These are phyloP conservation scores for Otolemur crassicaudatus DNA, from an alignment of 2,797 vertebrate species.

Conservation along the genomic window DNA sequence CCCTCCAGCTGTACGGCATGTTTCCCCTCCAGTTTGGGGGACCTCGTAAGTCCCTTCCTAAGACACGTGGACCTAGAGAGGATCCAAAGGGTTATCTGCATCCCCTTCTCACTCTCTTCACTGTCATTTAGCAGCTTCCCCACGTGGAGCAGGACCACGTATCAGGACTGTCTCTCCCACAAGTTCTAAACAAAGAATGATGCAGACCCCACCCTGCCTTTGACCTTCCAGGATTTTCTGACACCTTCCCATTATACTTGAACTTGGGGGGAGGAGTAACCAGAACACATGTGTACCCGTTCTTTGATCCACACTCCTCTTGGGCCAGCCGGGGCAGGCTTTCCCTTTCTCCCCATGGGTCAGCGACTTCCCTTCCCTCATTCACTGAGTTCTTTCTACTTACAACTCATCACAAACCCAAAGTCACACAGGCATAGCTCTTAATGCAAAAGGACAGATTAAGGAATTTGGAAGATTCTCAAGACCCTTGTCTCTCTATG, in stretches of 20 bases:
- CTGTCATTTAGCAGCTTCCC: not conserved
- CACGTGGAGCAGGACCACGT: not conserved
- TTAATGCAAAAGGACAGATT: slow-evolving; percentile 12
- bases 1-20: fast-evolving
- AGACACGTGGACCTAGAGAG: not conserved
- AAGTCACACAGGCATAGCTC: not conserved
- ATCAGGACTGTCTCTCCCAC: not conserved
- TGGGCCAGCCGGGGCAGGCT: not conserved
- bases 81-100: not conserved
- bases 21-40: not conserved
- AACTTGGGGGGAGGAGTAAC: not conserved
- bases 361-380: not conserved
- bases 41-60: not conserved
- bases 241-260: not conserved
- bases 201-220: not conserved
- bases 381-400: not conserved
- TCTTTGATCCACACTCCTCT: not conserved
- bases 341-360: not conserved
- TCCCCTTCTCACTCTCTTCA: not conserved
- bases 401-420: not conserved
- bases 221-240: not conserved
- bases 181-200: not conserved
- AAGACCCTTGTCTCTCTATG: not conserved
- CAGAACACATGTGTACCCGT: not conserved
- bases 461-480: not conserved